Evolutionary conservation across 2,888 invertebrate genomes (phyloP).

Genomic region (Pandemis cinnamomeana): DNA sequence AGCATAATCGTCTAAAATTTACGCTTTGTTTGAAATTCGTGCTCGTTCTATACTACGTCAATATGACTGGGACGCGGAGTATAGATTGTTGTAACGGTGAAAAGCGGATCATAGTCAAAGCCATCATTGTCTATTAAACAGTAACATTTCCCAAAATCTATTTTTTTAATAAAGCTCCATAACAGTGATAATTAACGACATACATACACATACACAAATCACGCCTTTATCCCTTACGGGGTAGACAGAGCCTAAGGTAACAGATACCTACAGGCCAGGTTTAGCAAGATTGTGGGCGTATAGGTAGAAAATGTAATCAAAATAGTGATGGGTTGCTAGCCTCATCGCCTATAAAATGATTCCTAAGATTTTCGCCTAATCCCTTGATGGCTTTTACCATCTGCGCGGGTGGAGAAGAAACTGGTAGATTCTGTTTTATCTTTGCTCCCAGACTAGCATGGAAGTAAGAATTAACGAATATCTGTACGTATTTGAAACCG

Average conservation of each 20-base stretch:
- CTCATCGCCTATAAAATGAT: too few species aligned
- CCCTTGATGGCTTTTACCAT: too few species aligned
- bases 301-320: too few species aligned
- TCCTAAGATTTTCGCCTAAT: too few species aligned
- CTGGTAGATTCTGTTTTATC: too few species aligned
- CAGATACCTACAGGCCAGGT: too few species aligned
- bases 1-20: constrained; percentile 37
- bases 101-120: constrained; percentile 16
- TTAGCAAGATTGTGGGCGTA: too few species aligned
- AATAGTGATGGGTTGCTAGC: too few species aligned
- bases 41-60: constrained; percentile 20
- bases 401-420: too few species aligned
- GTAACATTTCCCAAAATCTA: not conserved
- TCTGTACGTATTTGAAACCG: constrained; percentile 9
- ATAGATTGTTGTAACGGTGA: constrained; percentile 12
- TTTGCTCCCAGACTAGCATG: too few species aligned
- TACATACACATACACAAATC: not conserved
- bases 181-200: not conserved
- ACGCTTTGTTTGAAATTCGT: constrained; percentile 31
- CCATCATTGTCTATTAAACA: not conserved
- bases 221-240: too few species aligned
- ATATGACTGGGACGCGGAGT: constrained; percentile 10
- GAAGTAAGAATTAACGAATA: not conserved
- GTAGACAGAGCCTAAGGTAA: too few species aligned
- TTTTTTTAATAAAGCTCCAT: not conserved